Base-by-base conservation (phyloP, 2,888 invertebrate genomes). In the Plemyria rubiginata region DNA sequence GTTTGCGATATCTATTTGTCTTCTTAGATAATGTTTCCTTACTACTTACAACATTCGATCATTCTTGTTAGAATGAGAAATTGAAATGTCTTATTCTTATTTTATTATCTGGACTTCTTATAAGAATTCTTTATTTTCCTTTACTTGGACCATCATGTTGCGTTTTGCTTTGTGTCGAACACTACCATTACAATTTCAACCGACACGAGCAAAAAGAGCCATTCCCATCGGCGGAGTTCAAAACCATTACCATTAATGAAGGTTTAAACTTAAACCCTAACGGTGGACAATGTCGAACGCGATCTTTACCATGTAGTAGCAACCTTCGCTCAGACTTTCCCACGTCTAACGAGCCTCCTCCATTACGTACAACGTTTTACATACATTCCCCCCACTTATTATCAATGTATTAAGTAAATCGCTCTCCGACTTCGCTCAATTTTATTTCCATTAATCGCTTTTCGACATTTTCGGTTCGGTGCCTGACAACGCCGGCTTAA, bases 291-390 rank as follows among this genome's bases (percentile, higher is more conserved):
- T 86, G 88, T 87, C 82, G 73, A 67, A 76, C 80, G 80, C 78
- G 86, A 83, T 82, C 84, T 81, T 81, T 85, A 82, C 85, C 88
- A 78, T 90, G 88, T 88, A 86, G 79, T 75, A 81, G 78, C 80
- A 68, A 70, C 73, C 71, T 68, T 71, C 74, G 68, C 70, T 66
- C 71, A 73, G 66, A 65, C 82, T 80, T 91, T 92, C 92, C 92
- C 92, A 92, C 90, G 90, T 90, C 87, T 91, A 92, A 92, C 90
- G 82, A 91, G 90, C 80, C 90, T 86, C 86, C 85, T 81, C 87
- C 85, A 92, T 90, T 92, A 90, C 89, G 82, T 82, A 77, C 81
- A 80, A 81, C 88, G 81, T 87, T 87, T 89, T 89, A 89, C 86
- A 88, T 89, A 86, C 86, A 87, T 87, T 86, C 88, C 81, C 79